These are phyloP conservation scores for Sinocyclocheilus anophthalmus DNA, from an alignment of 2,113 vertebrate genomes.

Conservation along the genomic window DNA sequence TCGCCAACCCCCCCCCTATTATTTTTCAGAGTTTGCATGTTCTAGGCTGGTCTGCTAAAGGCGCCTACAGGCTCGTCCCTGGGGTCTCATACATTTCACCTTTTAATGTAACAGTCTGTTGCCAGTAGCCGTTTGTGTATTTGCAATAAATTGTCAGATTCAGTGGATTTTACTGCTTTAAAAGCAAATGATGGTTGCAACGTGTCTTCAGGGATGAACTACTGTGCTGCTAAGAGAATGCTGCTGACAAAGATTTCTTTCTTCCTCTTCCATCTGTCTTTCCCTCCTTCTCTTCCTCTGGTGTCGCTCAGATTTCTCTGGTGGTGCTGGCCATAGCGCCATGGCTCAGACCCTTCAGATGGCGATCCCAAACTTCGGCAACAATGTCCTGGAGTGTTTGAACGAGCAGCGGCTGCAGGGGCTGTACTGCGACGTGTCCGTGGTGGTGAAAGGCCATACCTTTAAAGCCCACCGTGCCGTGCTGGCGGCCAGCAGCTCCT, in stretches of 20 bases:
- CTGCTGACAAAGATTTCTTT: conserved; percentile 36
- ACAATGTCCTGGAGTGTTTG: conserved; percentile 95
- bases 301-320: conserved; percentile 65
- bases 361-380: conserved; percentile 98
- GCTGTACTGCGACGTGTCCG: conserved; percentile 94
- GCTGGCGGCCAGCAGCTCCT: conserved; percentile 95
- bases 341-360: conserved; percentile 98
- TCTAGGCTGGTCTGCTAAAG: not conserved
- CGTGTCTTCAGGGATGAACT: conserved; percentile 48
- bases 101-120: conserved; percentile 17
- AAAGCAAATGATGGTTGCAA: not conserved
- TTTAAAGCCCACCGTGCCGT: conserved; percentile 96
- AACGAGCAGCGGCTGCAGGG: conserved; percentile 98
- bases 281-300: conserved; percentile 23
- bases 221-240: conserved; percentile 44
- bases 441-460: conserved; percentile 94
- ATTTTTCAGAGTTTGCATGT: conserved; percentile 18
- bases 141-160: conserved; percentile 2
- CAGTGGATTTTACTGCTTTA: conserved; percentile 5
- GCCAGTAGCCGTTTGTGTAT: not conserved
- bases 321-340: conserved; percentile 78
- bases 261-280: conserved; percentile 1
- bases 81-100: not conserved
- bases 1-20: conserved; percentile 22
- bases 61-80: not conserved